Evolutionary conservation across 2,888 invertebrate genomes (phyloP).

Genomic region (Sarcophaga subvicina): DNA sequence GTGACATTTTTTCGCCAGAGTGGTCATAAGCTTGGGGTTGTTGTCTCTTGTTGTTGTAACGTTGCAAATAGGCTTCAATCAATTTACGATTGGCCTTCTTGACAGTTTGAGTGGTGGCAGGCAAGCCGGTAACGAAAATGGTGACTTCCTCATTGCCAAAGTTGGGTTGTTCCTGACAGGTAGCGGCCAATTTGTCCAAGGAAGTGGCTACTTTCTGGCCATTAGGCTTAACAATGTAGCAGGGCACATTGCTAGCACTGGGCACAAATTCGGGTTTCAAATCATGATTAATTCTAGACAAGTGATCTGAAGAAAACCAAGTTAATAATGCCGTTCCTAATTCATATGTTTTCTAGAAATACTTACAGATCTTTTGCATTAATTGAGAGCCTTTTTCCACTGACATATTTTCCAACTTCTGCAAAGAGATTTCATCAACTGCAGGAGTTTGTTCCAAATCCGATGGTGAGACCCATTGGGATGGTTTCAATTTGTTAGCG

Average conservation of each 20-base stretch:
- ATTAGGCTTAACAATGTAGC: conserved; percentile 39
- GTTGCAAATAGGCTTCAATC: conserved; percentile 76
- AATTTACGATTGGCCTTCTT: conserved; percentile 74
- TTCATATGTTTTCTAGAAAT: neutral
- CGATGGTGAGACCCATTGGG: conserved; percentile 74
- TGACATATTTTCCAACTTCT: conserved; percentile 75
- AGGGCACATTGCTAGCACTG: conserved; percentile 69
- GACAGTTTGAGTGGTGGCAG: conserved; percentile 72
- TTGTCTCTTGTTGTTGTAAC: conserved; percentile 72
- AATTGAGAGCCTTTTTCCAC: conserved; percentile 75
- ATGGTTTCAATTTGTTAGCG: conserved; percentile 71
- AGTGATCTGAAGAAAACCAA: conserved; percentile 72
- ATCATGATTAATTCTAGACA: conserved; percentile 75
- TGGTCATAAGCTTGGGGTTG: neutral
- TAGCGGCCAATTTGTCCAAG: conserved; percentile 72
- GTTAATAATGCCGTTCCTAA: neutral
- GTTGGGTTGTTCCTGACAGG: conserved; percentile 66
- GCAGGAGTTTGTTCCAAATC: conserved; percentile 74
- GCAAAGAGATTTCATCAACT: conserved; percentile 74
- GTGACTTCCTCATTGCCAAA: conserved; percentile 78
- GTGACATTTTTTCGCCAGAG: conserved; percentile 8
- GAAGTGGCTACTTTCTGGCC: conserved; percentile 42
- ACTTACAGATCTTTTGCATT: conserved; percentile 76
- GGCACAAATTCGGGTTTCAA: conserved; percentile 73
- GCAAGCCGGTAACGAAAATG: conserved; percentile 77